These are phyloP conservation scores for Dione vanillae DNA, from an alignment of 2,888 invertebrate genomes.

Conservation along the genomic window DNA sequence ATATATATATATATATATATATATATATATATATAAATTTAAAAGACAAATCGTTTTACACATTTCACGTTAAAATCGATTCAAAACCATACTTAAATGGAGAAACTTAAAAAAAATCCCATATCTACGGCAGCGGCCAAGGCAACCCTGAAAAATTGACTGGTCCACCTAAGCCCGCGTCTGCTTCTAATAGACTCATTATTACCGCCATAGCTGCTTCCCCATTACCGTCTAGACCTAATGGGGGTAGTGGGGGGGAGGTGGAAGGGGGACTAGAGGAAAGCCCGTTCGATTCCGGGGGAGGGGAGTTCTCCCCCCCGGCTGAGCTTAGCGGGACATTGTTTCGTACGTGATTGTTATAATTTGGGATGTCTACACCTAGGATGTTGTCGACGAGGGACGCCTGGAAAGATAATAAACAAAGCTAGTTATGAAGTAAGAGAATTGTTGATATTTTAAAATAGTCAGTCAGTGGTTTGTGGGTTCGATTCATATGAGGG, in stretches of 20 bases:
- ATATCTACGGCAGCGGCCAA: slow-evolving; percentile 89
- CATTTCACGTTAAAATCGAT: no score
- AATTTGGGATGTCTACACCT: slow-evolving; percentile 53
- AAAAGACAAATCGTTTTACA: no score
- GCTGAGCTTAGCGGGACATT: slow-evolving; percentile 67
- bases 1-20: no score
- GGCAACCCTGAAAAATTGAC: slow-evolving; percentile 94
- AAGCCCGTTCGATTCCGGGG: slow-evolving; percentile 60
- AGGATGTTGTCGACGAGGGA: slow-evolving; percentile 64
- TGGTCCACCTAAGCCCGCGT: slow-evolving; percentile 94
- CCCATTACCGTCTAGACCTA: slow-evolving; percentile 89
- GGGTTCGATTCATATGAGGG: no score
- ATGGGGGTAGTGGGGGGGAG: slow-evolving; percentile 62
- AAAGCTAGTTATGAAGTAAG: no score
- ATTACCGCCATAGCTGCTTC: slow-evolving; percentile 97
- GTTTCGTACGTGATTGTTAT: slow-evolving; percentile 61
- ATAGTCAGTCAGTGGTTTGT: no score
- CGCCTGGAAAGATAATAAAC: slow-evolving; percentile 50
- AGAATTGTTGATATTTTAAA: no score
- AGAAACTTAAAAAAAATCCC: background rate
- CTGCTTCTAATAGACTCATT: slow-evolving; percentile 95
- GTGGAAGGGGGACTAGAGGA: slow-evolving; percentile 50
- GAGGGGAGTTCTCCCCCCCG: slow-evolving; percentile 50
- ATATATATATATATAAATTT: no score
- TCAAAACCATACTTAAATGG: no score